phyloP scores from a whole-genome alignment of 2,888 invertebrate species.

The Leptinotarsa haldemani region DNA sequence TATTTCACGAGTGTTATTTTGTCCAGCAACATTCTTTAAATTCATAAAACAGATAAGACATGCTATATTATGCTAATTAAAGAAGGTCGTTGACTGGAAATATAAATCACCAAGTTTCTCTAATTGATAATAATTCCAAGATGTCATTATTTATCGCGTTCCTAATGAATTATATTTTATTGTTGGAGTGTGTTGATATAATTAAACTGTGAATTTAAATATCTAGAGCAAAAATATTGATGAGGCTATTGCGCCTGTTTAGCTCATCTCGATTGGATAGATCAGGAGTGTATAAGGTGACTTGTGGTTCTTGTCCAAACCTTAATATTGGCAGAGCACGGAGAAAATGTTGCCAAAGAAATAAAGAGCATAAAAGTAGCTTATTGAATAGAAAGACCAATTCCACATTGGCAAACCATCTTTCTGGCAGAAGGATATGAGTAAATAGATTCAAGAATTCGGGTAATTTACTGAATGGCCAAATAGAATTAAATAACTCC shows the following conservation, averaged over 20 bases:
- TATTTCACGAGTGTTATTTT: slow-evolving; percentile 28
- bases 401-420: too few species aligned
- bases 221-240: neutral
- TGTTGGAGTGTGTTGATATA: neutral
- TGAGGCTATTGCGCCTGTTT: neutral
- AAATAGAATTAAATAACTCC: too few species aligned
- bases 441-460: too few species aligned
- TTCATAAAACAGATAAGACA: slow-evolving; percentile 29
- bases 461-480: too few species aligned
- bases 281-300: too few species aligned
- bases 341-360: too few species aligned
- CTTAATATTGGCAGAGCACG: too few species aligned
- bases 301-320: too few species aligned
- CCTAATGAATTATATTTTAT: neutral
- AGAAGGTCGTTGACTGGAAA: slow-evolving; percentile 34
- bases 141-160: slow-evolving; percentile 3
- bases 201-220: neutral
- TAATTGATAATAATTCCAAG: slow-evolving; percentile 12
- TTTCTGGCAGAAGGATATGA: too few species aligned
- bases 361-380: too few species aligned
- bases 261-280: neutral
- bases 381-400: too few species aligned
- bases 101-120: slow-evolving; percentile 14
- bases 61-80: slow-evolving; percentile 37
- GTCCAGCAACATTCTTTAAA: slow-evolving; percentile 40